These are phyloP conservation scores for Ammospiza caudacuta DNA, from an alignment of 2,113 vertebrate species.

Conservation along the genomic window DNA sequence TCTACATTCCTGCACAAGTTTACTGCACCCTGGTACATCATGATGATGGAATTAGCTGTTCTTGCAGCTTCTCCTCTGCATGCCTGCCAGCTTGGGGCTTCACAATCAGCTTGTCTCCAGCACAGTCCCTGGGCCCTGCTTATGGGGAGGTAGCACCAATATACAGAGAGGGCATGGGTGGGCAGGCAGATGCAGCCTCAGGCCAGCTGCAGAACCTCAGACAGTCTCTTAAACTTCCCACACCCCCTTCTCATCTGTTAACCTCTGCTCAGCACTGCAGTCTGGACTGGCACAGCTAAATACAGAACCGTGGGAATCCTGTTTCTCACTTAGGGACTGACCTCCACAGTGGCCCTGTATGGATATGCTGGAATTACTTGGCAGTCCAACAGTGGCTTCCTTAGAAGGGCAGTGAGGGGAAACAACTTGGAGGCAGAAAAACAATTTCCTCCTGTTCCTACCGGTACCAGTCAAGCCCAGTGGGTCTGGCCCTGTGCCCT, in stretches of 20 bases:
- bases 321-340: not conserved
- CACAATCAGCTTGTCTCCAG: not conserved
- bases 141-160: not conserved
- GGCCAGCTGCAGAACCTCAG: not conserved
- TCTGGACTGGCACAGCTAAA: constrained; percentile 27
- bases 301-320: constrained; percentile 51
- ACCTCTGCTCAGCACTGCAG: not conserved
- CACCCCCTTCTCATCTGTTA: not conserved
- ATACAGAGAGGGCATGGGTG: too few species aligned
- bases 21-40: not conserved
- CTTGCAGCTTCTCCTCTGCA: not conserved
- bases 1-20: not conserved
- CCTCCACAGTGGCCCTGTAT: not conserved
- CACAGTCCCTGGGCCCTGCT: not conserved
- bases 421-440: not conserved
- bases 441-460: not conserved
- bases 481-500: not conserved
- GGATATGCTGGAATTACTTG: constrained; percentile 23
- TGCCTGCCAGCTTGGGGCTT: not conserved
- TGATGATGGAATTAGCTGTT: not conserved
- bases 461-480: not conserved
- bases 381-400: not conserved
- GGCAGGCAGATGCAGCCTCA: not conserved
- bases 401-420: constrained; percentile 6
- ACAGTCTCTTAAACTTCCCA: not conserved